A percentile compares a stretch with the other conserved stretches of the same genome.
Evolutionary conservation across 2,113 vertebrate genomes (phyloP).

Genomic region (Myotis brandtii): DNA sequence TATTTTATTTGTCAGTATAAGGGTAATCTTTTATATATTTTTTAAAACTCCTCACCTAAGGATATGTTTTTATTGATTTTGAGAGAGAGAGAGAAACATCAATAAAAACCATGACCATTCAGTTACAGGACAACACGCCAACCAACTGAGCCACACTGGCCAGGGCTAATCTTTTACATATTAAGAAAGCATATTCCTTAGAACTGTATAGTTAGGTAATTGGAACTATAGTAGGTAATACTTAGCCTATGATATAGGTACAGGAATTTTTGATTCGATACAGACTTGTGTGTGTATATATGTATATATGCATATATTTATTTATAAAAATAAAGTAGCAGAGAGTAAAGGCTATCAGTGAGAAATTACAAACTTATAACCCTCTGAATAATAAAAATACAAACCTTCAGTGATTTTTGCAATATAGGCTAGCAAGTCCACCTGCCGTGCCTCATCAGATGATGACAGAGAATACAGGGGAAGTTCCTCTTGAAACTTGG

Average conservation of each 20-base stretch:
- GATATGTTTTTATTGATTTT: background rate
- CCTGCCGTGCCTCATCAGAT: conserved; percentile 86
- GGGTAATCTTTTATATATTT: background rate
- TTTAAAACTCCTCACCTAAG: background rate
- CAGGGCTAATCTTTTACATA: conserved; percentile 1
- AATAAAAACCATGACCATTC: background rate
- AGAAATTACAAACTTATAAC: background rate
- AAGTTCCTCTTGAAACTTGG: conserved; percentile 95
- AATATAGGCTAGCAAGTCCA: conserved; percentile 92
- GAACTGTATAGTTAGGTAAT: background rate
- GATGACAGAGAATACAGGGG: conserved; percentile 90
- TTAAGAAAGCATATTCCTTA: conserved; percentile 12
- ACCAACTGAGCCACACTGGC: background rate
- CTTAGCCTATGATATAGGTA: background rate
- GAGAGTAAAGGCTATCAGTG: background rate
- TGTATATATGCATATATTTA: background rate
- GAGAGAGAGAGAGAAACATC: background rate
- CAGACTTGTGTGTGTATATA: background rate
- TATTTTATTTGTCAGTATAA: conserved; percentile 26
- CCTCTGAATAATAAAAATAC: conserved; percentile 31
- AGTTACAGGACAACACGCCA: background rate
- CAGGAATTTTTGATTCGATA: background rate
- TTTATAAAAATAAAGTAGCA: conserved; percentile 49
- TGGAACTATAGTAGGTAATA: conserved; percentile 4
- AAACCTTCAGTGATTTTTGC: conserved; percentile 92